A percentile compares a stretch with the other conserved stretches of the same genome.
These are phyloP conservation scores for Cheilosia vulpina DNA, from an alignment of 2,888 invertebrate genomes.

Conservation along the genomic window DNA sequence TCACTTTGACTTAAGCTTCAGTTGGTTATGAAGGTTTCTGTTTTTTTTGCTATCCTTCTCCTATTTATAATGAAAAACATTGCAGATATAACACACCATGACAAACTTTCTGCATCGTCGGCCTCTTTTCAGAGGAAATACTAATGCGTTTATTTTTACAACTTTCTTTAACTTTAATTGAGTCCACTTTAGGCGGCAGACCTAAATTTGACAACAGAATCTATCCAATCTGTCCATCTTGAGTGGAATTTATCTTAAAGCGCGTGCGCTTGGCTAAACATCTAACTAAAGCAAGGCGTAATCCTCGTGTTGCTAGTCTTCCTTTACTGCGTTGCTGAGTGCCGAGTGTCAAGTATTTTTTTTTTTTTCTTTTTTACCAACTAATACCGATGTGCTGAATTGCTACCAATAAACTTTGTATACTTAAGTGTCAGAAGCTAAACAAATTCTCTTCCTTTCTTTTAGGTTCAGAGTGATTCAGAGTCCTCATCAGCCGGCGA, in stretches of 20 bases:
- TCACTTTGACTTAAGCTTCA: too few species aligned
- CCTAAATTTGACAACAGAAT: neutral
- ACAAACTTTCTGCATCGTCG: too few species aligned
- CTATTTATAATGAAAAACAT: too few species aligned
- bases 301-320: conserved; percentile 50
- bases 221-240: too few species aligned
- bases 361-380: conserved; percentile 14
- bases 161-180: too few species aligned
- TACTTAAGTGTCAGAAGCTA: neutral
- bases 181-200: too few species aligned
- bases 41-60: neutral
- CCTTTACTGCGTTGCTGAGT: conserved; percentile 56
- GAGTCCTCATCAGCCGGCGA: conserved; percentile 88
- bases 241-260: neutral
- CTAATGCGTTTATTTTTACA: too few species aligned
- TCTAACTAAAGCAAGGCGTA: conserved; percentile 15
- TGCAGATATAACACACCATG: too few species aligned
- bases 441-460: conserved; percentile 35
- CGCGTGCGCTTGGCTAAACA: conserved; percentile 10
- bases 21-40: too few species aligned
- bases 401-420: neutral
- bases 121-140: too few species aligned
- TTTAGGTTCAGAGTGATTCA: conserved; percentile 88
- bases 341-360: conserved; percentile 16
- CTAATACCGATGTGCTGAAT: conserved; percentile 41